Evolutionary conservation across 2,888 invertebrate species (phyloP), one percentile per base, ranked within the genome.

Genomic region (Euphydryas editha): DNA sequence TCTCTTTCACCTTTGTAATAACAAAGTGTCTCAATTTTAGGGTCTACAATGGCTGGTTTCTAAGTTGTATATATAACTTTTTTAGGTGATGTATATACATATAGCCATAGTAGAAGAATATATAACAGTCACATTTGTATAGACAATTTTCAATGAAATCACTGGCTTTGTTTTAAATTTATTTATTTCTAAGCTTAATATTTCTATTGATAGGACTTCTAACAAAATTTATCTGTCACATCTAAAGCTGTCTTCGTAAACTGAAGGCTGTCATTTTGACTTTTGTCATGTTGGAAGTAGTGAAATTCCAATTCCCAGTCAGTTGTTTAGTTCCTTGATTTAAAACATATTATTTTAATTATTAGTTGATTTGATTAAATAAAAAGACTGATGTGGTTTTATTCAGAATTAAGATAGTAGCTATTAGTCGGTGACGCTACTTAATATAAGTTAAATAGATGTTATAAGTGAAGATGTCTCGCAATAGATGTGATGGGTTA

Each of bases 401-500:
- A 73, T 71, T 73, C 76, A 70, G 75, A 62, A 69, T 74, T 75
- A 65, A 79, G 79, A 72, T 82, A 85, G 82, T 83, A 78, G 75
- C 80, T 75, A 70, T 70, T 72, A 67, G 66, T 73, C 72, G 65
- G 67, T 73, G 76, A 66, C 73, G 59, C 73, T 64, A 74, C 77
- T 76, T 77, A 77, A 72, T 73, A 65, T 76, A 73, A 65, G 76
- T 76, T 75, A 74, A 76, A 79, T 84, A 82, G 73, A 84, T 84
- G 88, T 77, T 81, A 76, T 84, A 86, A 77, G 76, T 75, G 76
- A 87, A 81, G 76, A 92, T 92, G 92, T 82, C 92, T 76, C 87
- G 87, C 66, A 90, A 85, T 82, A 86, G 93, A 86, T 84, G 95
- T 79, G 95, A 96, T 84, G 96, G 96, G 75, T 94, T 97, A 76